Base-by-base conservation (phyloP, 1,140 invertebrate genomes). In the Macrobrachium nipponense region DNA sequence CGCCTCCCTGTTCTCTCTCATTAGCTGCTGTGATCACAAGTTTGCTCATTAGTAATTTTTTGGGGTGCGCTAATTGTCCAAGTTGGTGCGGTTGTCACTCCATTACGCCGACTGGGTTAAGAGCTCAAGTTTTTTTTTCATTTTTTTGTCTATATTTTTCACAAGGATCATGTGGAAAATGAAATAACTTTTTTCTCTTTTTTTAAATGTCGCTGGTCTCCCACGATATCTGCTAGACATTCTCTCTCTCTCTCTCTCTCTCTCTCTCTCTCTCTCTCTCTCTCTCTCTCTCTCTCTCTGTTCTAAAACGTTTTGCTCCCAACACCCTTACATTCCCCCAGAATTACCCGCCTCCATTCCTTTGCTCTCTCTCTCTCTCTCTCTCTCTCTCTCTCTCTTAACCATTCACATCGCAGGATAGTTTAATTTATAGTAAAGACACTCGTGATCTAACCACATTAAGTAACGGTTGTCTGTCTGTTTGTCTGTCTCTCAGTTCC, bases 11-110 rank as follows among this genome's bases (percentile, higher is more conserved):
- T n/a, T 60, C 23, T 15, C 82, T n/a, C 82, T 84, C 82, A 84
- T 84, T 84, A 84, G 82, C 82, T 44, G 36, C 73, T 64, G 73
- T 77, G 73, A 84, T 77, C 82, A 76, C 73, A 84, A 84, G 82
- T 84, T 84, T 78, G 12, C 75, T 85, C 82, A 78, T 85, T 85
- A 85, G 75, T 18, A 68, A 85, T 85, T 85, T 78, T 85, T 79
- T 44, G 27, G 27, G 20, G 15, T 36, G 27, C 51, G 61, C 82
- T 68, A 85, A 84, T 84, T 85, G 82, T 85, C 23, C 62, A 85
- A 85, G 75, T 79, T 85, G 62, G 64, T 8, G 44, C n/a, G 75
- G 27, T 66, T 62, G 61, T 66, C 59, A 78, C 82, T 84, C 73
- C 73, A 84, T 84, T 84, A 84, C 18, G 51, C 27, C 66, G 64